phyloP scores from a whole-genome alignment of 2,888 invertebrate species.

The Drosophila infuscata region DNA sequence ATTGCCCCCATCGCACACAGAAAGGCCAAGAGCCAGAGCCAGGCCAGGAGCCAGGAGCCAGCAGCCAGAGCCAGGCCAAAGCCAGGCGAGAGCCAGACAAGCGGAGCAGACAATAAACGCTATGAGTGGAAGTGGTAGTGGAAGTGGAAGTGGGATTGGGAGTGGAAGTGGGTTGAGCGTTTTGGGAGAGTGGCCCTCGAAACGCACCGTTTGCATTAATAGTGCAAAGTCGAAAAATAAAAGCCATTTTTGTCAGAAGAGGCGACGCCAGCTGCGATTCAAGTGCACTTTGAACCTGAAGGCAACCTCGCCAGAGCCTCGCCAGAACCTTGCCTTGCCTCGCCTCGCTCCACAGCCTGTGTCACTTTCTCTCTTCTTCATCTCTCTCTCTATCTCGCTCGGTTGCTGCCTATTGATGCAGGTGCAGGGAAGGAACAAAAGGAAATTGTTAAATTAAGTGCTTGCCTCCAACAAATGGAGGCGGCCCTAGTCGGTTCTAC shows the following conservation, averaged over 20 bases:
- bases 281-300: slow-evolving; percentile 60
- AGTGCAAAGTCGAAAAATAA: slow-evolving; percentile 60
- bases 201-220: slow-evolving; percentile 73
- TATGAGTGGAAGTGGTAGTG: not conserved
- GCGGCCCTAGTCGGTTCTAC: not conserved
- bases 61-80: not conserved
- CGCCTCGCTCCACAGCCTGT: not conserved
- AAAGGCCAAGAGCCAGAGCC: slow-evolving; percentile 10
- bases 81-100: not conserved
- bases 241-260: slow-evolving; percentile 42
- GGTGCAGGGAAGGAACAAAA: slow-evolving; percentile 56
- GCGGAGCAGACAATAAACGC: not conserved
- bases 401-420: slow-evolving; percentile 33
- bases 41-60: not conserved
- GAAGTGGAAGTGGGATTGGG: not conserved
- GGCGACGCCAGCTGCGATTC: slow-evolving; percentile 43
- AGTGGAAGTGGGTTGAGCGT: not conserved
- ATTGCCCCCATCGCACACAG: not conserved
- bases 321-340: slow-evolving; percentile 9
- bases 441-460: slow-evolving; percentile 78
- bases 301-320: slow-evolving; percentile 22
- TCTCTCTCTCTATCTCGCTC: slow-evolving; percentile 5
- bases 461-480: slow-evolving; percentile 52
- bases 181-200: slow-evolving; percentile 54
- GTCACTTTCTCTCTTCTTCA: slow-evolving; percentile 4